These are phyloP conservation scores for Gila robusta DNA, from an alignment of 2,797 vertebrate genomes.

Conservation along the genomic window DNA sequence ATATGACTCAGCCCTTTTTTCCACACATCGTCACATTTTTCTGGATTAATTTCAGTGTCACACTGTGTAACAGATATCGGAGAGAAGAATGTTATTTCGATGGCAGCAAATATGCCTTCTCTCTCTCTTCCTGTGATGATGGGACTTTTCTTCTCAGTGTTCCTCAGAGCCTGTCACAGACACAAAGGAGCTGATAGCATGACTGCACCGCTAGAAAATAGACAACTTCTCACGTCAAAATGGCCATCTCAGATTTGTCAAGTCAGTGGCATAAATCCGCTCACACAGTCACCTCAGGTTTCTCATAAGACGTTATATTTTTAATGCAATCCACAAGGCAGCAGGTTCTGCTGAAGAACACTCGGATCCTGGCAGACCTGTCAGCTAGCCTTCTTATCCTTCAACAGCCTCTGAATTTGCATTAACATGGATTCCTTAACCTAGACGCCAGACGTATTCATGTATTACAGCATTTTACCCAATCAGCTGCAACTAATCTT, in stretches of 20 bases:
- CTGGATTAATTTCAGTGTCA: slow-evolving; percentile 62
- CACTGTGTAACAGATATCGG: slow-evolving; percentile 53
- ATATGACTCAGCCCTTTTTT: slow-evolving; percentile 55
- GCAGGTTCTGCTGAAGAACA: slow-evolving; percentile 29
- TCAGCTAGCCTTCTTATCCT: neutral
- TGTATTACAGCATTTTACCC: slow-evolving; percentile 19
- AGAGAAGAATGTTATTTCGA: slow-evolving; percentile 56
- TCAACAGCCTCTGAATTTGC: slow-evolving; percentile 14
- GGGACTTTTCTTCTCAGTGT: slow-evolving; percentile 56
- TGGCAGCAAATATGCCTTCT: slow-evolving; percentile 40
- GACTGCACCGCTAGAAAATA: slow-evolving; percentile 40
- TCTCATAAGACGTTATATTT: slow-evolving; percentile 39
- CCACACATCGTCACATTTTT: slow-evolving; percentile 57
- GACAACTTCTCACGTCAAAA: slow-evolving; percentile 50
- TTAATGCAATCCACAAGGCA: slow-evolving; percentile 35
- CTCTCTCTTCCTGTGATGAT: slow-evolving; percentile 49
- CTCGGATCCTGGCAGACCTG: slow-evolving; percentile 8
- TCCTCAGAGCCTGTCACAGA: slow-evolving; percentile 49
- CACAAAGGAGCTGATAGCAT: slow-evolving; percentile 34
- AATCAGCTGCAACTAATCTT: slow-evolving; percentile 27
- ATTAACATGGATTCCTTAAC: slow-evolving; percentile 17
- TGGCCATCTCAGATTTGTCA: slow-evolving; percentile 51
- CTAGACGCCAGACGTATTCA: neutral
- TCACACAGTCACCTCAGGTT: slow-evolving; percentile 18
- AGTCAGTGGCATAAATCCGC: slow-evolving; percentile 56